Percentiles rank a stretch among this genome's conserved stretches.
Conservation (phyloP, 2,797 vertebrate genomes). For the Gadopsis marmoratus region DNA sequence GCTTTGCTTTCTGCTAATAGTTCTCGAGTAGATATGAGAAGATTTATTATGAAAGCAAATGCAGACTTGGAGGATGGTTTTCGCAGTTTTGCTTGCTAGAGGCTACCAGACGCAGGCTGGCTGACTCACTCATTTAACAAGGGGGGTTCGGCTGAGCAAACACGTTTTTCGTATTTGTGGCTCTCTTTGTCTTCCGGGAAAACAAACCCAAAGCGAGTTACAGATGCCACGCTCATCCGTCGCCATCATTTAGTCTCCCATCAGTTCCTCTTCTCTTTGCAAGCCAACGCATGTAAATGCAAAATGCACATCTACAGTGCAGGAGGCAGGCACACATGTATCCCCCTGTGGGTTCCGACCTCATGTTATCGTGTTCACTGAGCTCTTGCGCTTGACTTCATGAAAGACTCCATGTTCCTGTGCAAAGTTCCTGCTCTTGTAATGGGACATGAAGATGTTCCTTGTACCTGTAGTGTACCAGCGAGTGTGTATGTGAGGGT, state of each 20-base stretch:
- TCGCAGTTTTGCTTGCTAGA: slow-evolving; percentile 23
- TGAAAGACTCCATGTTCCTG: slow-evolving; percentile 56
- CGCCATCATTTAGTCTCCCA: slow-evolving; percentile 44
- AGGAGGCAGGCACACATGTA: slow-evolving; percentile 44
- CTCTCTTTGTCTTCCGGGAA: slow-evolving; percentile 36
- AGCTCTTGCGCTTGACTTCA: slow-evolving; percentile 48
- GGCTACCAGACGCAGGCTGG: slow-evolving; percentile 21
- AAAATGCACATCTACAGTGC: slow-evolving; percentile 9
- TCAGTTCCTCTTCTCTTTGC: slow-evolving; percentile 16
- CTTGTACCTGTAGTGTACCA: slow-evolving; percentile 7
- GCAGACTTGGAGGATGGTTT: background rate
- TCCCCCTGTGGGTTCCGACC: slow-evolving; percentile 62
- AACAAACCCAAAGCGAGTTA: slow-evolving; percentile 46
- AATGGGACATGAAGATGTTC: slow-evolving; percentile 36
- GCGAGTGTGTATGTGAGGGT: background rate
- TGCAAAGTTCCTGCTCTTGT: slow-evolving; percentile 22
- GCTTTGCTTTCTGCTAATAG: slow-evolving; percentile 29
- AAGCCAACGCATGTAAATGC: slow-evolving; percentile 4
- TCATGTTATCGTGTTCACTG: slow-evolving; percentile 57
- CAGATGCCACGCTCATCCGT: slow-evolving; percentile 48
- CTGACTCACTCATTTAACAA: slow-evolving; percentile 33
- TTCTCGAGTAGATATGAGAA: slow-evolving; percentile 23
- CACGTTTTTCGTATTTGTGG: slow-evolving; percentile 33
- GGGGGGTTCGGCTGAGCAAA: slow-evolving; percentile 41
- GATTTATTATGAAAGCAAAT: slow-evolving; percentile 38